Conservation (phyloP, 2,113 vertebrate species). For the Dolichotis patagonum region DNA sequence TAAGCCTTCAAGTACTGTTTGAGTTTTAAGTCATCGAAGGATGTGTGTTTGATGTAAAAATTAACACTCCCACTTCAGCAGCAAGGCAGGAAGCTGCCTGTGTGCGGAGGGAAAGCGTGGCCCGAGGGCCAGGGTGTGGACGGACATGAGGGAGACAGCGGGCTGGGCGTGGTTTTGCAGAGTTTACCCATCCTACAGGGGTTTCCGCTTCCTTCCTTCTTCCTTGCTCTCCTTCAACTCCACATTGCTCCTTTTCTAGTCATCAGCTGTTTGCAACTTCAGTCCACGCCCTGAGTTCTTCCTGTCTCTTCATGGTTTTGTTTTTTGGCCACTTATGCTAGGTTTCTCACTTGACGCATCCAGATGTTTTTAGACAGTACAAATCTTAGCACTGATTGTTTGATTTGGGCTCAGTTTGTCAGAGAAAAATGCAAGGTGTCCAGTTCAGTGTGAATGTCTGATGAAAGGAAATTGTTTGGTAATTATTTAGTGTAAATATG, state of each 20-base stretch:
- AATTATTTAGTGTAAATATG: neutral
- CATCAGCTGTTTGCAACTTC: constrained; percentile 1
- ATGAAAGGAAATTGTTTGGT: neutral
- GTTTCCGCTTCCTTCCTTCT: neutral
- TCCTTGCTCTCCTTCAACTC: neutral
- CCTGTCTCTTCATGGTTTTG: neutral
- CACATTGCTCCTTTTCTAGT: neutral
- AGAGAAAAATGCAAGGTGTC: neutral
- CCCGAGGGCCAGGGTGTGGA: neutral
- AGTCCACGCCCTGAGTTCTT: neutral
- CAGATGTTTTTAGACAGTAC: neutral
- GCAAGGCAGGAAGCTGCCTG: neutral
- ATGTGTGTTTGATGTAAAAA: constrained; percentile 22
- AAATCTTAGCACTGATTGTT: neutral
- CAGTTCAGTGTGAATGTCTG: neutral
- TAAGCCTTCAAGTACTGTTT: neutral
- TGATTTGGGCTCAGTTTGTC: neutral
- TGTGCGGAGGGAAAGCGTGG: fast-evolving
- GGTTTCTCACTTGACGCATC: neutral
- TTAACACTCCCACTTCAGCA: neutral
- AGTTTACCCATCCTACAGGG: neutral
- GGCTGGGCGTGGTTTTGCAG: neutral
- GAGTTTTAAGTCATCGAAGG: neutral
- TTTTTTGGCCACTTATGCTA: neutral
- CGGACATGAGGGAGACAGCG: neutral